A percentile compares a stretch with the other conserved stretches of the same genome.
These are phyloP conservation scores for Apostichopus parvimensis DNA, from an alignment of 35 echinoderm and acorn worm species.

Conservation along the genomic window DNA sequence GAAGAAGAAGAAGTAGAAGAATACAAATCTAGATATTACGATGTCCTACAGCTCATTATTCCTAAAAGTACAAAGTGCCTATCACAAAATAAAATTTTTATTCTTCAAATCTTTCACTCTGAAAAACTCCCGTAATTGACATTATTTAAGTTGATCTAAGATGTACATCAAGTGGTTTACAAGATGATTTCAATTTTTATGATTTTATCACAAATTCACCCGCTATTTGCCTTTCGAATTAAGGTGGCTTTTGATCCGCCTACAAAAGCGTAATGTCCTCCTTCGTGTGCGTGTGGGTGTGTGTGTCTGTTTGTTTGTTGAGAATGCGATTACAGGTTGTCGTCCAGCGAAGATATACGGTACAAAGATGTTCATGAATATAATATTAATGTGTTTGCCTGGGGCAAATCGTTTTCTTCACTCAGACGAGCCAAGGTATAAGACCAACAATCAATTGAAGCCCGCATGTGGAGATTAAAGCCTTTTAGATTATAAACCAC, in stretches of 20 bases:
- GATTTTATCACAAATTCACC: neutral
- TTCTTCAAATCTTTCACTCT: neutral
- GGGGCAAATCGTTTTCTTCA: neutral
- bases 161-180: neutral
- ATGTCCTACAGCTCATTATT: neutral
- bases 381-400: constrained; percentile 13
- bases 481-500: neutral
- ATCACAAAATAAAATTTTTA: neutral
- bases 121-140: neutral
- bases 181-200: neutral
- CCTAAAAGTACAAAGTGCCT: constrained; percentile 6
- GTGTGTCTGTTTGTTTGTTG: neutral
- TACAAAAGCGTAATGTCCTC: neutral
- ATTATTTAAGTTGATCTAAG: neutral
- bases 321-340: neutral
- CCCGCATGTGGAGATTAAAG: neutral
- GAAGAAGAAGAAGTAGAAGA: neutral
- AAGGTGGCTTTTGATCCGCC: neutral
- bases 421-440: neutral
- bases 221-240: neutral
- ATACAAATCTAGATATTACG: neutral
- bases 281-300: neutral
- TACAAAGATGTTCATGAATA: constrained; percentile 22
- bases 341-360: neutral
- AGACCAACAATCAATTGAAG: constrained; percentile 13